Conservation (phyloP, 92 coral and sea anemone species). For the Porites evermanni region DNA sequence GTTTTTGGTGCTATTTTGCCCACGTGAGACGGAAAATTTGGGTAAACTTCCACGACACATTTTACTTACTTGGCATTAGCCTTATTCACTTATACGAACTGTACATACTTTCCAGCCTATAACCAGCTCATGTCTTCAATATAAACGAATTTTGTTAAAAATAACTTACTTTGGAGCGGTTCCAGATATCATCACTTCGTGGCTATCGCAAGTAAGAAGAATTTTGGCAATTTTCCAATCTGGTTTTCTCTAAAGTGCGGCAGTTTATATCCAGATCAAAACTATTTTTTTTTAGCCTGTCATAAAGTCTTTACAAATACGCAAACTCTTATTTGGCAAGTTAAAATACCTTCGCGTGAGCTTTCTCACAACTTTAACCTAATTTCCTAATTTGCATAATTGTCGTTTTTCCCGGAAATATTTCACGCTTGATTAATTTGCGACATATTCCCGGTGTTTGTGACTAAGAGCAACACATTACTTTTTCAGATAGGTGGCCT, state of each 20-base stretch:
- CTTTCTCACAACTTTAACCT: background rate
- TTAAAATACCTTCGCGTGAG: constrained; percentile 3
- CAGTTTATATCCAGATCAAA: background rate
- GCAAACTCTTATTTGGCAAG: constrained; percentile 20
- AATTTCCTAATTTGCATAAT: constrained; percentile 12
- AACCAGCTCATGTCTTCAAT: too few relatives aligned
- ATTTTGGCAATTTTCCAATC: background rate
- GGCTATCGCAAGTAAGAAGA: too few relatives aligned
- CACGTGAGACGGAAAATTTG: constrained; percentile 7
- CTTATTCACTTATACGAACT: background rate
- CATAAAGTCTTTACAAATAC: background rate
- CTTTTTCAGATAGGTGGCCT: too few relatives aligned
- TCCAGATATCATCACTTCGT: too few relatives aligned
- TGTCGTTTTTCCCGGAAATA: background rate
- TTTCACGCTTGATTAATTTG: background rate
- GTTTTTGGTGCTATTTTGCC: constrained; percentile 37
- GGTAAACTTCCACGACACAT: constrained; percentile 26
- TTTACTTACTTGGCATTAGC: background rate
- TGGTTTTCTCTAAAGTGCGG: background rate
- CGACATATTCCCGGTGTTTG: too few relatives aligned
- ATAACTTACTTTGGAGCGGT: too few relatives aligned
- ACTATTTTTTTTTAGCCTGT: background rate
- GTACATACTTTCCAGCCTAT: background rate
- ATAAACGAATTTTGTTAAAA: too few relatives aligned
- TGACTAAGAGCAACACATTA: too few relatives aligned